These are phyloP conservation scores for Hypolimnas misippus DNA, from an alignment of 2,888 invertebrate species.

Conservation along the genomic window DNA sequence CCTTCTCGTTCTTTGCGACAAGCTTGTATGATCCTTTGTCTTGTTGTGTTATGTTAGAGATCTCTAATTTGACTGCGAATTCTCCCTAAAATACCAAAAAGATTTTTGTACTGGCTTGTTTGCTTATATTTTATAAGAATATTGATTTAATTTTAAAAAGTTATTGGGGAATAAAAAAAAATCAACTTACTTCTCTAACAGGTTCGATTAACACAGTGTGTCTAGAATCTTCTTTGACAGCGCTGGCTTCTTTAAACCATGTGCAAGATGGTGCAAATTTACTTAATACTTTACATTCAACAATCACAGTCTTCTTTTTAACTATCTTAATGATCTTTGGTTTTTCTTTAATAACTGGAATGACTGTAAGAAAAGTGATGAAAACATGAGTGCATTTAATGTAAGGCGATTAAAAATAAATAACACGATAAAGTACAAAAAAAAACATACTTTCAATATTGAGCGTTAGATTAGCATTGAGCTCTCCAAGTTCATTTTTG, in stretches of 20 bases:
- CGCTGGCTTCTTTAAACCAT: conserved; percentile 95
- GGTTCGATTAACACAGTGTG: conserved; percentile 91
- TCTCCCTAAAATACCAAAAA: conserved; percentile 86
- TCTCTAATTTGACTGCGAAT: conserved; percentile 95
- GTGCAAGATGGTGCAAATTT: conserved; percentile 96
- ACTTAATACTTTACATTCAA: conserved; percentile 96
- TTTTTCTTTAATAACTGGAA: conserved; percentile 96
- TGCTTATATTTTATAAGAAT: neutral
- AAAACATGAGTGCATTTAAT: neutral
- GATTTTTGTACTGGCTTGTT: neutral
- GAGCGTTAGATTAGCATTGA: conserved; percentile 97
- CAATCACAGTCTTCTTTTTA: conserved; percentile 95
- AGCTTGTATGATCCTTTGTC: conserved; percentile 96
- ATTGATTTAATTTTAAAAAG: too few species aligned
- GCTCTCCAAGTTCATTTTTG: conserved; percentile 97
- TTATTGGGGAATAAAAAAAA: too few species aligned
- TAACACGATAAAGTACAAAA: neutral
- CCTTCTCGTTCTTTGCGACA: conserved; percentile 96
- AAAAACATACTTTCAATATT: conserved; percentile 96
- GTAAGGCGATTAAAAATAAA: neutral
- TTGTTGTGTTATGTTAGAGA: conserved; percentile 89
- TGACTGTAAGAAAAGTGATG: conserved; percentile 82
- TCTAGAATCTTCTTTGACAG: conserved; percentile 90
- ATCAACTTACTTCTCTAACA: conserved; percentile 87
- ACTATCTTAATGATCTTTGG: conserved; percentile 96